These are phyloP conservation scores for Morone chrysops DNA, from an alignment of 2,113 vertebrate genomes.

Conservation along the genomic window DNA sequence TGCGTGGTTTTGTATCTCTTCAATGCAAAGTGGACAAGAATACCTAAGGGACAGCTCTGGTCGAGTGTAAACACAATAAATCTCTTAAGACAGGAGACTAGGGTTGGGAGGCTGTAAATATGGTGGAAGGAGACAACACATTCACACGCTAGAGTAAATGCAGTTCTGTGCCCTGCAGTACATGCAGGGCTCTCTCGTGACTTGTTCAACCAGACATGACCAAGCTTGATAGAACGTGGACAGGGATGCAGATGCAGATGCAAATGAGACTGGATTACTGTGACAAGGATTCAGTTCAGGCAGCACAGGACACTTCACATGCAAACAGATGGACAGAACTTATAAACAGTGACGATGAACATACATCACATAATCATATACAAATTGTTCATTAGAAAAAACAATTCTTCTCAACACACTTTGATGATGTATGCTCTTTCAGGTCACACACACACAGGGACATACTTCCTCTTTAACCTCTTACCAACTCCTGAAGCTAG, in stretches of 20 bases:
- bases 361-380: not conserved
- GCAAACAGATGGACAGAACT: not conserved
- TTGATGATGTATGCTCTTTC: not conserved
- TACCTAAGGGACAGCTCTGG: slow-evolving; percentile 26
- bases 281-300: slow-evolving; percentile 13
- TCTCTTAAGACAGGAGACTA: slow-evolving; percentile 9
- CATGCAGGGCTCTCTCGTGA: not conserved
- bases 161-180: not conserved
- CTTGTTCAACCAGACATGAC: slow-evolving; percentile 6
- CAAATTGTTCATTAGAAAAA: not conserved
- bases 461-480: not conserved
- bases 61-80: slow-evolving; percentile 49
- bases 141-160: slow-evolving; percentile 21
- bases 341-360: not conserved
- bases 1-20: not conserved
- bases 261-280: slow-evolving; percentile 16
- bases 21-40: slow-evolving; percentile 9
- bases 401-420: not conserved
- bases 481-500: not conserved
- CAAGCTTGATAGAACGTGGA: slow-evolving; percentile 7
- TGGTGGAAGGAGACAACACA: slow-evolving; percentile 2
- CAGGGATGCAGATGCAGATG: not conserved
- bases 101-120: slow-evolving; percentile 11
- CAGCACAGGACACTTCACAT: not conserved
- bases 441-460: not conserved